Evolutionary conservation across 92 coral and sea anemone species (phyloP), one percentile per base, ranked within the genome.

Genomic region (Zoanthus sansibaricus): DNA sequence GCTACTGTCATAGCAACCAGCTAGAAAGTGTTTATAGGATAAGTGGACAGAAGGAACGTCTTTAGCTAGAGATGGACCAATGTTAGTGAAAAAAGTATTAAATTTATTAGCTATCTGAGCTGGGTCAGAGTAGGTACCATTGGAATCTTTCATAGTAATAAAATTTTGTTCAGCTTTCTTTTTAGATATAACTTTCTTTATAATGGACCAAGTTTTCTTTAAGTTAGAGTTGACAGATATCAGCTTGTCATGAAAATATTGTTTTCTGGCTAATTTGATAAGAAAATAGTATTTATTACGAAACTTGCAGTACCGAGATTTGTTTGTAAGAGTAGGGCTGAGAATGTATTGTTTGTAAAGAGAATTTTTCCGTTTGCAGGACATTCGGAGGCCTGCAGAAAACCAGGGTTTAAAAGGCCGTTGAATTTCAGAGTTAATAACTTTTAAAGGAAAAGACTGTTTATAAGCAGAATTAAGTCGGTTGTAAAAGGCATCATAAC

Each of bases 201-300:
- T 25, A 25, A 25, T 25, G 25, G 25, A 25, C 25, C 25, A 25
- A 25, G 25, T 25, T 25, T 25, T 25, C 25, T 25, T 25, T 25
- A 25, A 25, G 25, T 25, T 25, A 25, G 25, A 25, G 25, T 25
- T 25, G 25, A 25, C 25, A 25, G 25, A 25, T 25, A 25, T 25
- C 25, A 25, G 25, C 25, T 25, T 77, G 25, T 25, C 25, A 25
- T 25, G 25, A 25, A 25, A 25, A 25, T 25, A 25, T 25, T 25
- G 25, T 25, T 71, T 70, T 69, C 82, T 87, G 25, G 90, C 90
- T 37, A 80, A 68, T 78, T 84, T 87, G 75, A 87, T 49, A 8
- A 78, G 90, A 37, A 71, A 87, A 68, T 77, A 37, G 62, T 77
- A 78, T 47, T 87, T 87, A 9, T 87, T 87, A 59, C 78, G 90